phyloP scores from a whole-genome alignment of 1,140 invertebrate genomes.

The Drosophila rhopaloa region DNA sequence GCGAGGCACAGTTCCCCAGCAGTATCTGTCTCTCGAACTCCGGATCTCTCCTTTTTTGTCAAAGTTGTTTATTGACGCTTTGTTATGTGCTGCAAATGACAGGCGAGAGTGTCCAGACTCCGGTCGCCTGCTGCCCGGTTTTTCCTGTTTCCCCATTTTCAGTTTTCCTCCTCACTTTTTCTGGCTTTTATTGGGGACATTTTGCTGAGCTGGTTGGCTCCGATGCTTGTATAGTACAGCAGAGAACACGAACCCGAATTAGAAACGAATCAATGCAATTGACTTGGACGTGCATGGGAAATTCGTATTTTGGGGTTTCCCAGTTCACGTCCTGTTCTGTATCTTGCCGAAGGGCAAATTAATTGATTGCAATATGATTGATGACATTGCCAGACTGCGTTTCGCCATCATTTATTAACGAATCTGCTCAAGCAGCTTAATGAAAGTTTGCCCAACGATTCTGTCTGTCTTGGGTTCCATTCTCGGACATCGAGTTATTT shows the following conservation, averaged over 20 bases:
- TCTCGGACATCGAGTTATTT: not conserved
- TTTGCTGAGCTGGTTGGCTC: slow-evolving; percentile 39
- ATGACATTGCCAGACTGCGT: slow-evolving; percentile 70
- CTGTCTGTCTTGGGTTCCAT: not conserved
- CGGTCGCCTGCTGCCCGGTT: slow-evolving; percentile 1
- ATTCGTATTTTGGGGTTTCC: slow-evolving; percentile 41
- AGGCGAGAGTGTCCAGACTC: slow-evolving; percentile 38
- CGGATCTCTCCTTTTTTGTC: slow-evolving; percentile 29
- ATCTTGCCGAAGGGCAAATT: slow-evolving; percentile 51
- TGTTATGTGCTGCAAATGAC: slow-evolving; percentile 75
- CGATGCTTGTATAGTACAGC: slow-evolving; percentile 26
- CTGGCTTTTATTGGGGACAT: slow-evolving; percentile 48
- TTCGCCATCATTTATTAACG: slow-evolving; percentile 74
- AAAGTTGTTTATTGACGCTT: slow-evolving; percentile 77
- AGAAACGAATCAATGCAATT: slow-evolving; percentile 64
- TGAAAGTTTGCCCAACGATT: slow-evolving; percentile 62
- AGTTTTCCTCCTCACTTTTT: slow-evolving; percentile 21
- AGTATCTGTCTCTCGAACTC: slow-evolving; percentile 11
- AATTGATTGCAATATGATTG: slow-evolving; percentile 81
- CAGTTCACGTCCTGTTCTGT: not conserved
- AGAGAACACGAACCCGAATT: slow-evolving; percentile 54
- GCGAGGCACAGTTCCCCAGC: slow-evolving; percentile 1
- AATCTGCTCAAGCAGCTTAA: slow-evolving; percentile 71
- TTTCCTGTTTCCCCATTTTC: slow-evolving; percentile 1
- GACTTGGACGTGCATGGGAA: slow-evolving; percentile 69